A percentile compares a stretch with the other conserved stretches of the same genome.
phyloP scores from a whole-genome alignment of 2,888 invertebrate genomes.

The Amblyjoppa fuscipennis region DNA sequence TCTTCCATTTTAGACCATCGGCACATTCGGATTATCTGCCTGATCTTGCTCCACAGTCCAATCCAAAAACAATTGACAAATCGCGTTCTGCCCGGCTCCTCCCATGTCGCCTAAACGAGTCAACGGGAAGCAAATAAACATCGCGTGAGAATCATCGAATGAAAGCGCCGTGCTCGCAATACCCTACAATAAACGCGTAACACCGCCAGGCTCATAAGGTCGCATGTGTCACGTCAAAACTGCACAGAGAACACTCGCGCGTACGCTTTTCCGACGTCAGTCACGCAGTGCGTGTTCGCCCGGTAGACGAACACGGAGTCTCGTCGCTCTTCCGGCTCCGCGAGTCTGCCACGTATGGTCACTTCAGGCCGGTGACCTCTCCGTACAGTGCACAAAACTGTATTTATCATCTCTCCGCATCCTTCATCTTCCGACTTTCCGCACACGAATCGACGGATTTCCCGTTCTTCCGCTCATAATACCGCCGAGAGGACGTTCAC shows the following conservation, averaged over 20 bases:
- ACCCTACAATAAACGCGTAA: too few species aligned
- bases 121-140: too few species aligned
- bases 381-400: neutral
- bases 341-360: neutral
- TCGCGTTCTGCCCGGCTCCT: too few species aligned
- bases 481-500: neutral
- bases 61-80: too few species aligned
- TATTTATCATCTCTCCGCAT: neutral
- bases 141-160: too few species aligned
- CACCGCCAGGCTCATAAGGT: neutral
- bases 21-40: too few species aligned
- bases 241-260: neutral
- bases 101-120: too few species aligned
- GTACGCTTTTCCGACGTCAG: neutral
- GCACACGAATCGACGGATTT: conserved; percentile 28
- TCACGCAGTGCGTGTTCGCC: neutral
- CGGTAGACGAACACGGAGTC: neutral
- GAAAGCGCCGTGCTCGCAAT: too few species aligned
- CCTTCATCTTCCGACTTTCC: conserved; percentile 8
- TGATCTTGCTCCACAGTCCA: too few species aligned
- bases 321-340: neutral
- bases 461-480: conserved; percentile 14
- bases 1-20: too few species aligned
- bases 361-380: conserved; percentile 54
- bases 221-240: neutral